These are phyloP conservation scores for Cichladusa arquata DNA, from an alignment of 2,113 vertebrate genomes.

Conservation along the genomic window DNA sequence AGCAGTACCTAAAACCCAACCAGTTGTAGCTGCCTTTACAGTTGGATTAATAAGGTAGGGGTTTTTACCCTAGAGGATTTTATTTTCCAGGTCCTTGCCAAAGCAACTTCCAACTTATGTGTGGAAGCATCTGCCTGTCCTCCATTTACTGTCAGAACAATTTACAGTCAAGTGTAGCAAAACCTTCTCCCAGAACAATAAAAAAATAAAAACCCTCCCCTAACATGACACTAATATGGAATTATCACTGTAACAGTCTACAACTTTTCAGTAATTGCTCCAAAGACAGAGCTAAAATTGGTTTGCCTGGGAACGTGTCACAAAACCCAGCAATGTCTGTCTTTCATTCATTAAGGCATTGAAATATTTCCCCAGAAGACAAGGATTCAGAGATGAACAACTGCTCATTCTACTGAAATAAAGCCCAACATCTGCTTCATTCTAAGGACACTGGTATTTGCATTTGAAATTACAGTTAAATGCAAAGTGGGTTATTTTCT, in stretches of 20 bases:
- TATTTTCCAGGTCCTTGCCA: not conserved
- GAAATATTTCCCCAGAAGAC: constrained; percentile 35
- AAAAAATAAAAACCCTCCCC: not conserved
- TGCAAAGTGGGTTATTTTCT: constrained; percentile 25
- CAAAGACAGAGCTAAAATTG: constrained; percentile 26
- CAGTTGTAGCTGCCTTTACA: not conserved
- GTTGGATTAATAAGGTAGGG: not conserved
- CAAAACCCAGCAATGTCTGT: not conserved
- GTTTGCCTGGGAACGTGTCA: not conserved
- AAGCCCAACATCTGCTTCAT: constrained; percentile 55
- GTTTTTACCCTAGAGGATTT: not conserved
- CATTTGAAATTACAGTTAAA: constrained; percentile 52
- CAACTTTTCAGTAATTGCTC: constrained; percentile 23
- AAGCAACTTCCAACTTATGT: not conserved
- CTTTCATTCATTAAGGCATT: not conserved
- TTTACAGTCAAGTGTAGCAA: constrained; percentile 5
- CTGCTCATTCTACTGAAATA: constrained; percentile 12
- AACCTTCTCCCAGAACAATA: not conserved
- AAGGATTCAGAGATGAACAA: constrained; percentile 35
- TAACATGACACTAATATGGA: constrained; percentile 1
- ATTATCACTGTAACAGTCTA: not conserved
- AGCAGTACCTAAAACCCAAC: not conserved
- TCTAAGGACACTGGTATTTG: constrained; percentile 45
- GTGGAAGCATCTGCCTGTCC: constrained; percentile 3
- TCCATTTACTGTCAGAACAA: constrained; percentile 27